Evolutionary conservation across 2,888 invertebrate genomes (phyloP).

Genomic region (Eupithecia inturbata): DNA sequence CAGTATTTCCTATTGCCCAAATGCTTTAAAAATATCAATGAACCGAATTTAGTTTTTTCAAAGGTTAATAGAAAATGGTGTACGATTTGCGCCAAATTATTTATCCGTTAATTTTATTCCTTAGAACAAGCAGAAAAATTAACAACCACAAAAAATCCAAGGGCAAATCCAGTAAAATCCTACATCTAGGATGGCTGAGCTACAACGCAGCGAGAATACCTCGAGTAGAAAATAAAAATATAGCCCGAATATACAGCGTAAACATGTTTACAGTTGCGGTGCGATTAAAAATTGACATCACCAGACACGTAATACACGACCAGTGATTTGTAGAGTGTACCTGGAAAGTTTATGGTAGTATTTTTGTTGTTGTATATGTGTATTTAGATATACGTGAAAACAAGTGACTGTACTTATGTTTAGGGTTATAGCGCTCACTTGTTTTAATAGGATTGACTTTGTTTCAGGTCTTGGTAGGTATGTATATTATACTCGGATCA

Average conservation of each 20-base stretch:
- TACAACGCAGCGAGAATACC: constrained; percentile 70
- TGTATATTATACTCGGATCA: too few relatives aligned
- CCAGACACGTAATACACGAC: constrained; percentile 46
- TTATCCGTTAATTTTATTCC: too few relatives aligned
- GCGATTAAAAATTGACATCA: constrained; percentile 70
- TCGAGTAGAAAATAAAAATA: constrained; percentile 76
- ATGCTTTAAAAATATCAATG: too few relatives aligned
- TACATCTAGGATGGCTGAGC: constrained; percentile 54
- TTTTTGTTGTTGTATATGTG: neutral
- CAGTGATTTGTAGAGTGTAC: constrained; percentile 53
- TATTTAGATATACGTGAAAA: neutral
- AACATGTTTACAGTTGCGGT: constrained; percentile 77
- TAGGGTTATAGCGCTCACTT: neutral
- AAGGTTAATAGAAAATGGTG: too few relatives aligned
- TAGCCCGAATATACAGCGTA: constrained; percentile 71
- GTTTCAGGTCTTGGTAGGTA: neutral
- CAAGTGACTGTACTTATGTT: neutral
- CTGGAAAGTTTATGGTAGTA: neutral
- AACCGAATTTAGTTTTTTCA: too few relatives aligned
- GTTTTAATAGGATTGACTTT: neutral
- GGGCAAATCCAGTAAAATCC: constrained; percentile 47
- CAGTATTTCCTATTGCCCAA: too few relatives aligned
- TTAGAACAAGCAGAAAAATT: too few relatives aligned
- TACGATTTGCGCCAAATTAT: too few relatives aligned
- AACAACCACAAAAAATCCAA: too few relatives aligned